Conservation (phyloP, 2,113 vertebrate genomes). For the Ondatra zibethicus region DNA sequence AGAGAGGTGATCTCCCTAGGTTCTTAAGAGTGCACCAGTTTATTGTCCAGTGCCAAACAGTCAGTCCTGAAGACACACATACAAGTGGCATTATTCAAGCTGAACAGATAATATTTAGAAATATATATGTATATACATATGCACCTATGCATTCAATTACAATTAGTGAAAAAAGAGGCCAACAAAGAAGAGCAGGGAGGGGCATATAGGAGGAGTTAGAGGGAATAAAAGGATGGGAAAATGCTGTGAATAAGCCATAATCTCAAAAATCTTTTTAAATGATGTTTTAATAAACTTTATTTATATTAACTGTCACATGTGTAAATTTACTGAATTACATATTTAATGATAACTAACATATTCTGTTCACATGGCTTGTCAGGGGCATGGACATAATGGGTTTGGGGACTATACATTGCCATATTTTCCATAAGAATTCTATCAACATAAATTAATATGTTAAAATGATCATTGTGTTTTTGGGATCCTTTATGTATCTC, state of each 20-base stretch:
- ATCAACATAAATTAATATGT: background rate
- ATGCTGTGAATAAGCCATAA: background rate
- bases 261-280: background rate
- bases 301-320: background rate
- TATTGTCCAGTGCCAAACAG: background rate
- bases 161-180: background rate
- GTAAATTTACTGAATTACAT: background rate
- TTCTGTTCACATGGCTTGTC: background rate
- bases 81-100: too few relatives aligned
- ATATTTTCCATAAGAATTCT: background rate
- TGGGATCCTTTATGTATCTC: background rate
- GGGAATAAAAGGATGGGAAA: too few relatives aligned
- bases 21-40: background rate
- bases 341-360: constrained; percentile 34
- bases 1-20: background rate
- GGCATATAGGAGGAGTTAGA: background rate
- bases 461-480: background rate
- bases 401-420: background rate
- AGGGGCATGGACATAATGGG: background rate
- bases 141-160: background rate
- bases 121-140: too few relatives aligned
- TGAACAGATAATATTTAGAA: too few relatives aligned
- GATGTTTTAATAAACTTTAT: background rate
- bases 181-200: background rate
- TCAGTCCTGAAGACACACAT: too few relatives aligned